phyloP scores from a whole-genome alignment of 2,797 vertebrate species.

The Craterocephalus amniculus region DNA sequence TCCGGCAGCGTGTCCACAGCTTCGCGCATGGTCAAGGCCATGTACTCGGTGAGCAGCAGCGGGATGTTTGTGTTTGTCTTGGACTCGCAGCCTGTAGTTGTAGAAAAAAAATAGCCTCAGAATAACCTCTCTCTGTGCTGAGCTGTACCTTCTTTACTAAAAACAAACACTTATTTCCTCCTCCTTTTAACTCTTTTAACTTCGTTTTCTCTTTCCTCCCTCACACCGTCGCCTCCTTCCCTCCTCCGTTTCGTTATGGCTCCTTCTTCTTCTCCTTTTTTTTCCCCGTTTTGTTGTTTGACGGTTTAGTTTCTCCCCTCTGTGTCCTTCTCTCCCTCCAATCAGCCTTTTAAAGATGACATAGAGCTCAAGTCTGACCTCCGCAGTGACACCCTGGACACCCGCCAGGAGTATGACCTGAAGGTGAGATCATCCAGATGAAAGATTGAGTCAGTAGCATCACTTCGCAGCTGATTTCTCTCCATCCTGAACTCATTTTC shows the following conservation, averaged over 20 bases:
- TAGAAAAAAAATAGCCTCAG: slow-evolving; percentile 49
- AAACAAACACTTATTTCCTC: slow-evolving; percentile 52
- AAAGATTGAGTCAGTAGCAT: slow-evolving; percentile 6
- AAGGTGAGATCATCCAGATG: slow-evolving; percentile 86
- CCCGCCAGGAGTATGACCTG: slow-evolving; percentile 95
- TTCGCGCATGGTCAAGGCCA: slow-evolving; percentile 96
- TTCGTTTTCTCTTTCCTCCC: slow-evolving; percentile 68
- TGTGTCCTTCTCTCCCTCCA: slow-evolving; percentile 83
- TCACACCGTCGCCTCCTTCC: slow-evolving; percentile 67
- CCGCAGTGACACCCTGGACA: slow-evolving; percentile 91
- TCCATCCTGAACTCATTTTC: background rate
- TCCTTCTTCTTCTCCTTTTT: slow-evolving; percentile 43
- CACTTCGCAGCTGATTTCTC: background rate
- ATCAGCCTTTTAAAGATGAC: slow-evolving; percentile 96
- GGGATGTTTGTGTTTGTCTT: slow-evolving; percentile 41
- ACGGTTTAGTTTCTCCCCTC: slow-evolving; percentile 88
- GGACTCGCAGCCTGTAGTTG: slow-evolving; percentile 60
- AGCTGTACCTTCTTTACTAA: slow-evolving; percentile 43
- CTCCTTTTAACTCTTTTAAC: slow-evolving; percentile 70
- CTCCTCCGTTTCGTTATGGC: slow-evolving; percentile 63
- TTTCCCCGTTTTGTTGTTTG: slow-evolving; percentile 74
- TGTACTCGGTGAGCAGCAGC: slow-evolving; percentile 91
- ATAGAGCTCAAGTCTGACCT: slow-evolving; percentile 96
- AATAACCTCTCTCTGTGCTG: slow-evolving; percentile 54
- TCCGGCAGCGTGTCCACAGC: slow-evolving; percentile 92